These are phyloP conservation scores for Therioaphis trifolii DNA, from an alignment of 2,888 invertebrate species.

Conservation along the genomic window DNA sequence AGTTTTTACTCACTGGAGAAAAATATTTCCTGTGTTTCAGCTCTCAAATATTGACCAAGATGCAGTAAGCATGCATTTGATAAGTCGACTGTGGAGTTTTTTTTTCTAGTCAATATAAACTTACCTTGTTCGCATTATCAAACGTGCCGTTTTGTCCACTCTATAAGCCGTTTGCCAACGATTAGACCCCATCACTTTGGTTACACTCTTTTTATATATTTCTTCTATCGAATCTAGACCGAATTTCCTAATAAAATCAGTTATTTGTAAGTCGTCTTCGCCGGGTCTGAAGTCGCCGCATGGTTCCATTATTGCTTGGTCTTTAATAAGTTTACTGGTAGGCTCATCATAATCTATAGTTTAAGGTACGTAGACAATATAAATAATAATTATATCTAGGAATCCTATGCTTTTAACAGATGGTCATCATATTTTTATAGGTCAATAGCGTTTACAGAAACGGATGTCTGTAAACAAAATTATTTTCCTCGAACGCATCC, in stretches of 20 bases:
- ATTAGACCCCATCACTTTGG: slow-evolving; percentile 80
- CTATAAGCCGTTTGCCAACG: slow-evolving; percentile 84
- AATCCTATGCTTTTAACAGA: not conserved
- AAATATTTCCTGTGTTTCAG: too few species aligned
- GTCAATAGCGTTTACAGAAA: not conserved
- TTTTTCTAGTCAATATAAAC: too few species aligned
- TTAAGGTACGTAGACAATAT: not conserved
- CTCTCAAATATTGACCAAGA: too few species aligned
- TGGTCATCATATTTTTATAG: not conserved
- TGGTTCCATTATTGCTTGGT: slow-evolving; percentile 68
- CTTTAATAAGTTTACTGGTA: slow-evolving; percentile 40
- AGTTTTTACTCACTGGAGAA: too few species aligned
- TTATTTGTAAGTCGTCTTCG: slow-evolving; percentile 83
- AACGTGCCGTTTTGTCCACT: slow-evolving; percentile 78
- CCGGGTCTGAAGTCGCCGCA: slow-evolving; percentile 75
- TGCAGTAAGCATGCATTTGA: too few species aligned
- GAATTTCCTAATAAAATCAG: slow-evolving; percentile 84
- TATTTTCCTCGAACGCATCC: not conserved
- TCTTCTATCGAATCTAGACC: slow-evolving; percentile 75
- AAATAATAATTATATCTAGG: not conserved
- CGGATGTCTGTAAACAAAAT: not conserved
- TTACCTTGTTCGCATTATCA: slow-evolving; percentile 81
- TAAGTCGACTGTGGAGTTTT: too few species aligned
- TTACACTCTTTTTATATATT: slow-evolving; percentile 75
- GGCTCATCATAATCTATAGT: slow-evolving; percentile 49